Percentiles rank a stretch among this genome's conserved stretches.
Conservation (phyloP, 2,113 vertebrate genomes). For the Calidris pugnax region DNA sequence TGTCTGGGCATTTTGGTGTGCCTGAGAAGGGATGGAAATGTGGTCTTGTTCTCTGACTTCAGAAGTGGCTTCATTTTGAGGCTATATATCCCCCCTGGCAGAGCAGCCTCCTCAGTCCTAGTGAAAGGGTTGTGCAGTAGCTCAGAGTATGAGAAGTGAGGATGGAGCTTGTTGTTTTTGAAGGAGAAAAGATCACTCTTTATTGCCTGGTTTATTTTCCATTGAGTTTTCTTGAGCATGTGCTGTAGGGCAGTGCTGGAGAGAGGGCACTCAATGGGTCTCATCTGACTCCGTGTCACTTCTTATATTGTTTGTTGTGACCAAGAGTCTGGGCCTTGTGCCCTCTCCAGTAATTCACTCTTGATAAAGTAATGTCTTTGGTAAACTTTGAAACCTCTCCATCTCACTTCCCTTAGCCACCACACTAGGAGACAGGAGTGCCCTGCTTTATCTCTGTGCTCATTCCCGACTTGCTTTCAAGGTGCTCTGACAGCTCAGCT, state of each 20-base stretch:
- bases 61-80: background rate
- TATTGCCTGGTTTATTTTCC: background rate
- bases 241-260: background rate
- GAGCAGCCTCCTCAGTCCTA: background rate
- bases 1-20: background rate
- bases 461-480: background rate
- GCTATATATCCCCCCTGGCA: background rate
- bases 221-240: background rate
- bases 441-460: background rate
- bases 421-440: background rate
- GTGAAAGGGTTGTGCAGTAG: background rate
- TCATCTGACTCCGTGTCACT: background rate
- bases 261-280: background rate
- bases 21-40: background rate
- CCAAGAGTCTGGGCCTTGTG: background rate
- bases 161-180: background rate
- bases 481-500: background rate
- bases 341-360: background rate
- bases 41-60: background rate
- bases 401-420: background rate
- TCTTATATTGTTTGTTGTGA: background rate
- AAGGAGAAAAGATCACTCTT: background rate
- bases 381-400: background rate
- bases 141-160: background rate
- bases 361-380: background rate